A percentile compares a stretch with the other conserved stretches of the same genome.
Conservation (phyloP, 2,888 invertebrate genomes). For the Spatulosminthurus flaviceps region DNA sequence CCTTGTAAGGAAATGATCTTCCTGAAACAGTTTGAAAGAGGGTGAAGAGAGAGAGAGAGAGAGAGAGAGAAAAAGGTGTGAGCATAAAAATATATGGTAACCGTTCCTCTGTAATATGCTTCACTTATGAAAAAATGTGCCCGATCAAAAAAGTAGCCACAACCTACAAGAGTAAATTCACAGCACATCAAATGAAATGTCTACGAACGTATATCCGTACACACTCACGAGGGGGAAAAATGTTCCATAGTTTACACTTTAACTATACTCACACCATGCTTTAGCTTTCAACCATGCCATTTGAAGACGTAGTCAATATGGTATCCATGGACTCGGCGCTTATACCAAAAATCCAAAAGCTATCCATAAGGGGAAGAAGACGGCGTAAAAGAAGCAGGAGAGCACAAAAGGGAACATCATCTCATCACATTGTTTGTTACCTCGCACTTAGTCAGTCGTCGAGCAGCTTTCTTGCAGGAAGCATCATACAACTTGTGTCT, state of each 20-base stretch:
- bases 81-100: too few species aligned
- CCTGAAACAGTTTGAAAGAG: too few species aligned
- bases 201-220: neutral
- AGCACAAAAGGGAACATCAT: constrained; percentile 13
- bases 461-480: constrained; percentile 41
- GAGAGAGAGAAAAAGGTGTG: too few species aligned
- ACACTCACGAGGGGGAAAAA: too few species aligned
- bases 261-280: neutral
- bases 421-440: neutral
- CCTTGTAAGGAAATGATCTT: too few species aligned
- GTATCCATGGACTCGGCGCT: constrained; percentile 12
- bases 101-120: too few species aligned
- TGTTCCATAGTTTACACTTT: too few species aligned
- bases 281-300: constrained; percentile 12
- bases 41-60: too few species aligned
- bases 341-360: constrained; percentile 15
- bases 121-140: neutral
- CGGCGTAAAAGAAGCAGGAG: constrained; percentile 9
- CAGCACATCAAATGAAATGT: constrained; percentile 7
- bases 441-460: constrained; percentile 49
- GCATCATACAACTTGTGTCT: constrained; percentile 12
- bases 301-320: constrained; percentile 28
- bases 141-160: constrained; percentile 11
- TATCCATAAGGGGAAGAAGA: constrained; percentile 29
- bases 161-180: neutral